Evolutionary conservation across 2,888 invertebrate genomes (phyloP), one percentile per base, ranked within the genome.

Genomic region (Leptinotarsa juncta): DNA sequence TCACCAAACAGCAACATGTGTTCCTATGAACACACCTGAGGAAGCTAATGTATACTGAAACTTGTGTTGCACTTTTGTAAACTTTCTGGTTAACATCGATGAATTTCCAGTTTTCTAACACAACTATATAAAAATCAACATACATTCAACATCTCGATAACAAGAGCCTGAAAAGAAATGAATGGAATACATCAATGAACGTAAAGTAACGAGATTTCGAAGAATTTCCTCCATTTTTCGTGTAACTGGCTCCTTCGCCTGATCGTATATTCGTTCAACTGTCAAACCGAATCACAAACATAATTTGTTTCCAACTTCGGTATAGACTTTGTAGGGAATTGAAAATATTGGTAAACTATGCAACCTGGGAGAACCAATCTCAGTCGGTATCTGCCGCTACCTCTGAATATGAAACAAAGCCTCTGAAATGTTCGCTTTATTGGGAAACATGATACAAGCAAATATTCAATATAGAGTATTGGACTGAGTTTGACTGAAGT

Each of bases 331-430:
- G 81, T 77, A 80, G 81, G 78, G 82, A 68, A 76, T 73, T 73
- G 83, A 83, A 84, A 84, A 85, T 84, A 85, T 84, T 83, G 83
- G 83, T 84, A 83, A 85, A 84, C 83, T 84, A 84, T 83, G 83
- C 83, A 83, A 82, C 83, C 83, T 82, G 82, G 81, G 80, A 81
- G 81, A 84, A 81, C 82, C 83, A 82, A 83, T 84, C 82, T 82
- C 84, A 82, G 84, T 84, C 83, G 82, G 70, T 71, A 76, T 76
- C 71, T 72, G 83, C 82, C 83, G 82, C 82, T 81, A 78, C 79
- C 79, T 80, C 77, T 79, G 79, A 79, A 81, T 78, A 82, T 81
- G 81, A 82, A 83, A 83, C 83, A 83, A 83, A 83, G 82, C 82
- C 77, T 80, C 72, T 68, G 70, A 76, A 81, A 82, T 76, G 81